phyloP scores from a whole-genome alignment of 2,888 invertebrate species.

The Eucera pruinosa region DNA sequence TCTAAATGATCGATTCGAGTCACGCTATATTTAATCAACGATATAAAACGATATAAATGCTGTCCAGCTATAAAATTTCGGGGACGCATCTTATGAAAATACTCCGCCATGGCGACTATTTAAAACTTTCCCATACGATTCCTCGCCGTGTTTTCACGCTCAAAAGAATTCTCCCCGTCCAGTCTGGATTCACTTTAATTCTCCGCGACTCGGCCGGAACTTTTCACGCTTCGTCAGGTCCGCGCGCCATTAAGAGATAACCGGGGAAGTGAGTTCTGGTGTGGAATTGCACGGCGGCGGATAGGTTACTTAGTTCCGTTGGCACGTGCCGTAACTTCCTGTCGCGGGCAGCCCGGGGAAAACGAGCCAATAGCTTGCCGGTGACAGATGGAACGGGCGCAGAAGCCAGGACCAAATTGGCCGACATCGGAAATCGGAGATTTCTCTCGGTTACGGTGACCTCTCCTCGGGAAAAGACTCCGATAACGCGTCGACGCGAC shows the following conservation, averaged over 20 bases:
- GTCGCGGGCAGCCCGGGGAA: constrained; percentile 62
- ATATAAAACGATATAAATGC: no score
- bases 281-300: constrained; percentile 33
- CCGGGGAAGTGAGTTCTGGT: background rate
- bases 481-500: constrained; percentile 54
- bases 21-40: no score
- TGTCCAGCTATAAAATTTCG: no score
- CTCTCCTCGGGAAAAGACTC: constrained; percentile 23
- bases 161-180: background rate
- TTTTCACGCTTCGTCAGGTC: background rate
- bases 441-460: constrained; percentile 26
- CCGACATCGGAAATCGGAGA: constrained; percentile 60
- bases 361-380: constrained; percentile 68
- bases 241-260: constrained; percentile 36
- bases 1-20: no score
- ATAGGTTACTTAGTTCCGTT: constrained; percentile 62
- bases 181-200: constrained; percentile 10
- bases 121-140: no score
- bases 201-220: background rate
- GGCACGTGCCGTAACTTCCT: constrained; percentile 67
- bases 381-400: constrained; percentile 64
- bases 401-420: constrained; percentile 56
- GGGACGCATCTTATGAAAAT: no score
- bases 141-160: no score
- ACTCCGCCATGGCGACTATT: no score